Percentiles rank a stretch among this genome's conserved stretches.
These are phyloP conservation scores for Chloropsis hardwickii DNA, from an alignment of 2,113 vertebrate genomes.

Conservation along the genomic window DNA sequence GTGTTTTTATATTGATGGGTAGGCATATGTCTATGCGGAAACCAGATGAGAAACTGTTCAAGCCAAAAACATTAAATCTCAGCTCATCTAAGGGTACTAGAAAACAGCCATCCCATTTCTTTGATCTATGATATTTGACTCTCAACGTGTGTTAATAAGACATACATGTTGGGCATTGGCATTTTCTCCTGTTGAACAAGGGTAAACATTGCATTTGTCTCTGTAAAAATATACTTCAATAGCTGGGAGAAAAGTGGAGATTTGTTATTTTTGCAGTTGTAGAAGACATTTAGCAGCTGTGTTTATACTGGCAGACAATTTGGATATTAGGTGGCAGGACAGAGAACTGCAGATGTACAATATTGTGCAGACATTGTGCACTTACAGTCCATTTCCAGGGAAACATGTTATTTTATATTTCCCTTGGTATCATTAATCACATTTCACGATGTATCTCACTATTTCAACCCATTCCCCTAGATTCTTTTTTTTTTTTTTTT, in stretches of 20 bases:
- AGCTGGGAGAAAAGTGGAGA: constrained; percentile 60
- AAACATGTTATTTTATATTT: constrained; percentile 71
- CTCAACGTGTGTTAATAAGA: background rate
- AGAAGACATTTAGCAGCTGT: constrained; percentile 81
- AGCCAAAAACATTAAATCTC: background rate
- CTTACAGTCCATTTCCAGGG: constrained; percentile 60
- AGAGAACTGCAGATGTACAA: constrained; percentile 70
- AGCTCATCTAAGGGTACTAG: background rate
- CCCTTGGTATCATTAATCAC: constrained; percentile 74
- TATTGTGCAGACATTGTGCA: constrained; percentile 70
- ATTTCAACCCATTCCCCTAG: constrained; percentile 53
- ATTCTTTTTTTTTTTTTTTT: constrained; percentile 63
- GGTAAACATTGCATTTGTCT: constrained; percentile 35
- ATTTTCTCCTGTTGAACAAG: background rate
- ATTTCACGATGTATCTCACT: constrained; percentile 57
- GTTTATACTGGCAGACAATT: constrained; percentile 77
- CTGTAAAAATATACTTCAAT: constrained; percentile 55
- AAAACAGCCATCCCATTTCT: background rate
- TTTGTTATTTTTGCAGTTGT: constrained; percentile 72
- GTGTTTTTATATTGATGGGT: background rate
- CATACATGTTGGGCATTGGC: background rate
- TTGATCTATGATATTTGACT: background rate
- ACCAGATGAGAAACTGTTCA: constrained; percentile 20
- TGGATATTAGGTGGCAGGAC: constrained; percentile 77
- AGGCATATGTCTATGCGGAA: background rate